Evolutionary conservation across 2,113 vertebrate species (phyloP), one percentile per base, ranked within the genome.

Genomic region (Gracilinanus agilis): DNA sequence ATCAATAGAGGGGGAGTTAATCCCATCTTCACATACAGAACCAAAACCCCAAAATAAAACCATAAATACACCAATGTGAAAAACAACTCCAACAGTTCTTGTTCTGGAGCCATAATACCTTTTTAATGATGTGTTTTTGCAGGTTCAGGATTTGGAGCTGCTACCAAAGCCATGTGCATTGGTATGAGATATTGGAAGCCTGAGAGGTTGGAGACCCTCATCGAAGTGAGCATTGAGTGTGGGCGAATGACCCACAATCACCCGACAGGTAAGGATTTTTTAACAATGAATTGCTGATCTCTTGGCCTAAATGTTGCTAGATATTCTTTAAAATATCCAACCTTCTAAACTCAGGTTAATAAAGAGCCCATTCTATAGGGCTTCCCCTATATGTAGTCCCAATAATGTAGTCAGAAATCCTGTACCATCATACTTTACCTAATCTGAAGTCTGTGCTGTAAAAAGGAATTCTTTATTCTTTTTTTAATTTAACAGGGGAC

Each of bases 201-300:
- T 0, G 99, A 99, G 24, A 99, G 99, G 91, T 97, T 99, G 95
- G 99, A 99, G 90, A 99, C 96, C 19, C 98, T 99, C 4, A 98
- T 99, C 90, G 99, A 99, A 98, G 99, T 99, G 98, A 99, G 99
- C 99, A 98, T 99, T 16, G 99, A 99, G 97, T 99, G 98, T 0
- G 99, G 99, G 54, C 98, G 99, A 92, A 99, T 99, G 99, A 99
- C 99, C 21, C 99, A 99, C 49, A 99, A 99, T 97, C 99, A 99
- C 24, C 99, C 99, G 21, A 99, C 99, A 99, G 99, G 99, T 99
- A 98, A 67, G 0, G 0, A 0, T 2, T 0, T n/a, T 25, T 29
- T 24, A 16, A n/a, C 49, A 13, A n/a, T 12, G 16, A 24, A 24
- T 53, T 23, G 34, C 49, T n/a, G 34, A 9, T 49, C 19, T 75